A percentile compares a stretch with the other conserved stretches of the same genome.
These are phyloP conservation scores for Heterocephalus glaber DNA, from an alignment of 2,113 vertebrate species.

Conservation along the genomic window DNA sequence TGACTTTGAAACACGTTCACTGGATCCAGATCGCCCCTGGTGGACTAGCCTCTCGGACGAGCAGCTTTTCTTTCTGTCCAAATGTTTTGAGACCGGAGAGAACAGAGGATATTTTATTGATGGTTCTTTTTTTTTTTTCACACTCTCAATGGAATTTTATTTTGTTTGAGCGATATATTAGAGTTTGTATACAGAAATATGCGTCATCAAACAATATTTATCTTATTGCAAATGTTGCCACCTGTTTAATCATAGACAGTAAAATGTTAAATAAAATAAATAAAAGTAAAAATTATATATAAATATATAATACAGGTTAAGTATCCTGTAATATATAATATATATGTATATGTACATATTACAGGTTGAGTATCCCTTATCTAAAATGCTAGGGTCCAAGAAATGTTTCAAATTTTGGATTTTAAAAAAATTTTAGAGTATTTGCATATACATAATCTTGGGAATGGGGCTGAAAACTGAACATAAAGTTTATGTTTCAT, in stretches of 20 bases:
- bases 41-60: neutral
- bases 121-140: neutral
- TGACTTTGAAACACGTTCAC: conserved; percentile 43
- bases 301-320: neutral
- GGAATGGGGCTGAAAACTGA: neutral
- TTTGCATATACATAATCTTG: neutral
- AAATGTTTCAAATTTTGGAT: neutral
- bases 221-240: conserved; percentile 50
- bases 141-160: conserved; percentile 44
- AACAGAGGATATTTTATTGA: conserved; percentile 62
- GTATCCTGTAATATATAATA: neutral
- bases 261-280: conserved; percentile 65
- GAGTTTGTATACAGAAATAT: conserved; percentile 59
- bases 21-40: neutral
- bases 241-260: conserved; percentile 62
- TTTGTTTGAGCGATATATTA: conserved; percentile 45
- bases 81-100: conserved; percentile 58
- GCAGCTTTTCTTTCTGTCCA: conserved; percentile 51
- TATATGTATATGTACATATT: neutral
- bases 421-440: neutral
- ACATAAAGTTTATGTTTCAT: neutral
- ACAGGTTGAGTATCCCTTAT: neutral
- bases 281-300: conserved; percentile 23
- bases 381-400: neutral
- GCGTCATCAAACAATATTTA: conserved; percentile 62